Evolutionary conservation across 2,113 vertebrate species (phyloP).

Genomic region (Chionodraco myersi): DNA sequence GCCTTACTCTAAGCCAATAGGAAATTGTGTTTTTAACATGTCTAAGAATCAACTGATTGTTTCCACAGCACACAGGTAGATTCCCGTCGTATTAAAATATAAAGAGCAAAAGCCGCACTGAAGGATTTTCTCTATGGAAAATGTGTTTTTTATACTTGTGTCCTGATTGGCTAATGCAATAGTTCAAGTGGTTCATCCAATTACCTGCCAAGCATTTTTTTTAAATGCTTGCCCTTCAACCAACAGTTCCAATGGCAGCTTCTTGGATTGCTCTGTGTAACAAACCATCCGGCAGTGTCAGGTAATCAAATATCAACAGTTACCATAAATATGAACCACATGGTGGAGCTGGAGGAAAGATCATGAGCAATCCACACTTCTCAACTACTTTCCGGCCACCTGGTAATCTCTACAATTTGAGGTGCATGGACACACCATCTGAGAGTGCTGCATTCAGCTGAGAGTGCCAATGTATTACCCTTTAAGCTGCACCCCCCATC

Average conservation of each 20-base stretch:
- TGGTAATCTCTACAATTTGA: slow-evolving; percentile 11
- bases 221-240: too few relatives aligned
- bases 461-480: slow-evolving; percentile 34
- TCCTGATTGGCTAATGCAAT: too few relatives aligned
- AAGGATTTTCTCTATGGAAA: too few relatives aligned
- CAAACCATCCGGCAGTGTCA: too few relatives aligned
- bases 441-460: slow-evolving; percentile 31
- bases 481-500: slow-evolving; percentile 48
- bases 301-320: neutral
- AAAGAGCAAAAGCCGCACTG: too few relatives aligned
- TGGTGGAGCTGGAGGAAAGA: neutral
- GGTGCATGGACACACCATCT: slow-evolving; percentile 16
- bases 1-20: neutral
- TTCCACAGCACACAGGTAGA: too few relatives aligned
- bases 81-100: too few relatives aligned
- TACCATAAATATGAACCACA: neutral
- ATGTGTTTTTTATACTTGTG: too few relatives aligned
- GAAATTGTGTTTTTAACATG: neutral
- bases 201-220: too few relatives aligned
- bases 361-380: neutral
- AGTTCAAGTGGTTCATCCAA: too few relatives aligned
- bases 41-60: neutral
- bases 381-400: slow-evolving; percentile 3
- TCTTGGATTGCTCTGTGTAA: too few relatives aligned
- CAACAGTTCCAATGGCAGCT: too few relatives aligned